Conservation (phyloP, 2,888 invertebrate genomes). For the Rhimphoctona megacephalus region DNA sequence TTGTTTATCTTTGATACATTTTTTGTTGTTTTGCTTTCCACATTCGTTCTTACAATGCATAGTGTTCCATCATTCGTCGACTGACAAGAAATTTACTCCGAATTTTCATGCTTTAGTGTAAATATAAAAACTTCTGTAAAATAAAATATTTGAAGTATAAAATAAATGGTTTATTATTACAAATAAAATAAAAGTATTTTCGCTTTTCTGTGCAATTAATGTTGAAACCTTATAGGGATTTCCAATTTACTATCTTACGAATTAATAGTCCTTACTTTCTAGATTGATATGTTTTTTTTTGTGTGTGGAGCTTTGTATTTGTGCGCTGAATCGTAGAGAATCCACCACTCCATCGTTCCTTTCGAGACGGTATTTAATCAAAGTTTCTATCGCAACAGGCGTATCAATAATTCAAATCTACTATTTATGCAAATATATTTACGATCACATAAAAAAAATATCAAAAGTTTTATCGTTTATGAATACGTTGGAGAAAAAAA, state of each 20-base stretch:
- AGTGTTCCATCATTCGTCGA: conserved; percentile 4
- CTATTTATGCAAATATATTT: not conserved
- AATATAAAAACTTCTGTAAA: conserved; percentile 16
- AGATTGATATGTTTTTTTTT: conserved; percentile 56
- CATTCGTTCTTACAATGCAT: conserved; percentile 18
- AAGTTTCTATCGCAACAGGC: conserved; percentile 1
- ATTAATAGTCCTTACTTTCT: conserved; percentile 61
- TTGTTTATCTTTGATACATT: conserved; percentile 17
- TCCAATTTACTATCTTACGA: conserved; percentile 32
- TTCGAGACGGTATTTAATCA: not conserved
- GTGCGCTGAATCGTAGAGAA: conserved; percentile 56
- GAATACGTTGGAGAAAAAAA: not conserved
- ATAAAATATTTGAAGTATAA: conserved; percentile 16
- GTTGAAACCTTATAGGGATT: conserved; percentile 33
- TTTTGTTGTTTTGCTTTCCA: conserved; percentile 16
- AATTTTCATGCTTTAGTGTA: conserved; percentile 28
- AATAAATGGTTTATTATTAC: not conserved
- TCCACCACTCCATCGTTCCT: not conserved
- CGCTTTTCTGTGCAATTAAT: conserved; percentile 2
- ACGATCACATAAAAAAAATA: not conserved
- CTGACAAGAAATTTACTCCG: conserved; percentile 33
- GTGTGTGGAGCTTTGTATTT: conserved; percentile 49
- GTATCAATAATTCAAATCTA: not conserved
- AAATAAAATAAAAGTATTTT: not conserved
- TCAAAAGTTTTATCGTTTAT: not conserved